phyloP scores from a whole-genome alignment of 1,140 invertebrate genomes.

The Phthorimaea operculella region DNA sequence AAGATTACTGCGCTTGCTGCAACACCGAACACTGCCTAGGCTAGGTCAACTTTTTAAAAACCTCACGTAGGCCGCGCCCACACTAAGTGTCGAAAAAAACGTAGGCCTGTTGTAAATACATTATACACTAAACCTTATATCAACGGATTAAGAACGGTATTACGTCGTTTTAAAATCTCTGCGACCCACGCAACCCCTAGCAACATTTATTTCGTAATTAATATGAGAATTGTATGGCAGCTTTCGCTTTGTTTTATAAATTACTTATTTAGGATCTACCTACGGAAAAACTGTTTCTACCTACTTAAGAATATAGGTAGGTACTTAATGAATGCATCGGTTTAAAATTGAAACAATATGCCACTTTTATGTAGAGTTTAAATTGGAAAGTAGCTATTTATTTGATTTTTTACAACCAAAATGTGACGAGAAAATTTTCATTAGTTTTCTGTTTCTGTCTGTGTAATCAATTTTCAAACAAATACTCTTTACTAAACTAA shows the following conservation, averaged over 20 bases:
- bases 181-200: slow-evolving; percentile 35
- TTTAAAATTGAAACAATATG: too few species aligned
- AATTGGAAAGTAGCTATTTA: too few species aligned
- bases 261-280: neutral
- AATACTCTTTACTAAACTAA: too few species aligned
- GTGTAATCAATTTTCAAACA: too few species aligned
- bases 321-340: too few species aligned
- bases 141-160: slow-evolving; percentile 14
- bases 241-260: slow-evolving; percentile 26
- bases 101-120: slow-evolving; percentile 40
- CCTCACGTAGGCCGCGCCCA: slow-evolving; percentile 45
- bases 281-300: too few species aligned
- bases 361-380: too few species aligned
- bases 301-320: too few species aligned
- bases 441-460: too few species aligned
- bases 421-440: too few species aligned
- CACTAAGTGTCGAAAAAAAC: slow-evolving; percentile 39
- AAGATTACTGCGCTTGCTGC: slow-evolving; percentile 19
- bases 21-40: slow-evolving; percentile 30
- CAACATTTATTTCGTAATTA: slow-evolving; percentile 37
- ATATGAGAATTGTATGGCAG: slow-evolving; percentile 25
- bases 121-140: slow-evolving; percentile 11
- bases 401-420: too few species aligned
- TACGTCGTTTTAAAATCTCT: neutral
- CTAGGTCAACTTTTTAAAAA: slow-evolving; percentile 35